phyloP scores from a whole-genome alignment of 2,888 invertebrate species.

The Tachystola acroxantha region DNA sequence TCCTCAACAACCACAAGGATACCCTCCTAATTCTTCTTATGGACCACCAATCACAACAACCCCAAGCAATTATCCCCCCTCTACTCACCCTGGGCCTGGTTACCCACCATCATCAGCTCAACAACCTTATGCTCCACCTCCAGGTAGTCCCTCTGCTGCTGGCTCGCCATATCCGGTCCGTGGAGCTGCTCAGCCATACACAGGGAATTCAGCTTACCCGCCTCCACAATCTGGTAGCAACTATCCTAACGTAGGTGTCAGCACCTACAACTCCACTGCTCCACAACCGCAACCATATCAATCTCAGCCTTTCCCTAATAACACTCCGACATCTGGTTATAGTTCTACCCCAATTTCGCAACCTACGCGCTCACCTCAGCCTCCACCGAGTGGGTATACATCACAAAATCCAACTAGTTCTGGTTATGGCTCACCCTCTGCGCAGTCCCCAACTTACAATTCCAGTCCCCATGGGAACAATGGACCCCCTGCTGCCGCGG shows the following conservation, averaged over 20 bases:
- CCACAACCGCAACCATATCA: conserved; percentile 71
- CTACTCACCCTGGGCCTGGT: conserved; percentile 64
- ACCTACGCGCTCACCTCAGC: conserved; percentile 77
- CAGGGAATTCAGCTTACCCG: conserved; percentile 67
- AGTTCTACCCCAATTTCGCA: conserved; percentile 73
- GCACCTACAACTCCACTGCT: conserved; percentile 66
- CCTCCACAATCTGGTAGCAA: conserved; percentile 62
- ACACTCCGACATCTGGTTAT: conserved; percentile 72
- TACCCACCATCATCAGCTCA: conserved; percentile 67
- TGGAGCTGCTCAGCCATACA: conserved; percentile 63
- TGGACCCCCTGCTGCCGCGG: conserved; percentile 65
- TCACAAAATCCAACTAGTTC: conserved; percentile 75
- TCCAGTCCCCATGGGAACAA: conserved; percentile 78
- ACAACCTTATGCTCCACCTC: conserved; percentile 70
- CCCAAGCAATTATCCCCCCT: conserved; percentile 77
- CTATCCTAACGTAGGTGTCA: conserved; percentile 69
- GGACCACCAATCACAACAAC: conserved; percentile 80
- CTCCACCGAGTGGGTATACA: conserved; percentile 74
- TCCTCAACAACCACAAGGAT: conserved; percentile 80
- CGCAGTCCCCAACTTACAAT: conserved; percentile 81
- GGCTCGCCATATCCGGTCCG: conserved; percentile 67
- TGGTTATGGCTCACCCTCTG: conserved; percentile 81
- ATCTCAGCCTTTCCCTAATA: conserved; percentile 69
- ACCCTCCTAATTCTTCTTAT: conserved; percentile 81
- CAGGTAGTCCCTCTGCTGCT: conserved; percentile 61